phyloP scores from a whole-genome alignment of 1,140 invertebrate species.

The Formica selysi region DNA sequence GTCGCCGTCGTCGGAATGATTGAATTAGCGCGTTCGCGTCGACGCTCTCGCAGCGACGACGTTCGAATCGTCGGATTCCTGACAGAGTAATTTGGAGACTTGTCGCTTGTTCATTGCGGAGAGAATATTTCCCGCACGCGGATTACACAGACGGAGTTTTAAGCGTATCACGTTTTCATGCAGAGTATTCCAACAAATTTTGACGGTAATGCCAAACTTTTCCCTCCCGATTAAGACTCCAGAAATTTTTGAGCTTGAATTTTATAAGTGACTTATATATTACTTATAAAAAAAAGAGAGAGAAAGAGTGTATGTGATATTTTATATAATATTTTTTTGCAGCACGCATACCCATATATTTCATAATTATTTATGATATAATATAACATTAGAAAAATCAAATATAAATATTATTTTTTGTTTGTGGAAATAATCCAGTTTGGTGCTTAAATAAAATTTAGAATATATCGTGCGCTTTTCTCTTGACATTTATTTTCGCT shows the following conservation, averaged over 20 bases:
- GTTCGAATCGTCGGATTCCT: background rate
- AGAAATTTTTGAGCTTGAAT: background rate
- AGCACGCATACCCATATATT: background rate
- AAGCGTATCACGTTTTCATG: background rate
- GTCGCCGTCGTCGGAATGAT: constrained; percentile 14
- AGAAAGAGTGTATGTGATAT: background rate
- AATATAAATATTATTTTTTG: background rate
- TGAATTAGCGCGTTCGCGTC: constrained; percentile 20
- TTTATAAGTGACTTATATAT: background rate
- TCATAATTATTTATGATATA: background rate
- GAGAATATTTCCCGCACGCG: background rate
- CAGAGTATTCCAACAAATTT: background rate
- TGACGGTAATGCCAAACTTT: constrained; percentile 8
- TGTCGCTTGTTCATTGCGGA: background rate
- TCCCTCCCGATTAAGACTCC: background rate
- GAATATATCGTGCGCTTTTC: background rate
- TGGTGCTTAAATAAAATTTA: background rate
- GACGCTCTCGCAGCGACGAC: background rate
- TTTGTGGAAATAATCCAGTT: background rate
- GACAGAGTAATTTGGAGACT: constrained; percentile 12
- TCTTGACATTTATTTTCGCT: background rate
- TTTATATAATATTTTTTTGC: background rate
- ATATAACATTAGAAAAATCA: background rate
- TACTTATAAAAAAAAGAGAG: background rate
- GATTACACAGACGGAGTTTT: constrained; percentile 8